A percentile compares a stretch with the other conserved stretches of the same genome.
Evolutionary conservation across 1,140 invertebrate genomes (phyloP).

Genomic region (Physella acuta): DNA sequence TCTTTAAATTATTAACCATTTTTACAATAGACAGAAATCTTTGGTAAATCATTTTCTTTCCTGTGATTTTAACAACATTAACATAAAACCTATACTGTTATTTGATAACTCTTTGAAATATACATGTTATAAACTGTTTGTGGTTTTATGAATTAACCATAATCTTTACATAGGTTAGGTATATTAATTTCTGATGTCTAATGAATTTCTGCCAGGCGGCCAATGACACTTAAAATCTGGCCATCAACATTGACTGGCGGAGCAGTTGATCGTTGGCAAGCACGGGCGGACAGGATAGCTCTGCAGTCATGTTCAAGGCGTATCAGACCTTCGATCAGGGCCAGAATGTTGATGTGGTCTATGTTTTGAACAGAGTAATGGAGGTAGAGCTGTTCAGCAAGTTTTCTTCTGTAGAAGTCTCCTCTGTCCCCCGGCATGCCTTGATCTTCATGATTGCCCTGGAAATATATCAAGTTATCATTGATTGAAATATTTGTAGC

Average conservation of each 20-base stretch:
- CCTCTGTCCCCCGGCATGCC: conserved; percentile 48
- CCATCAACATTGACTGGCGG: conserved; percentile 43
- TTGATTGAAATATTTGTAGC: neutral
- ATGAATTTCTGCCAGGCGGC: conserved; percentile 45
- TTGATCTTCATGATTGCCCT: conserved; percentile 46
- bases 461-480: conserved; percentile 3
- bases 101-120: no score
- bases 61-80: no score
- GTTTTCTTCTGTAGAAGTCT: conserved; percentile 50
- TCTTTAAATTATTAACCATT: no score
- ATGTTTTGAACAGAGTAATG: conserved; percentile 39
- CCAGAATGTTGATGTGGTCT: conserved; percentile 42
- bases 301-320: conserved; percentile 41
- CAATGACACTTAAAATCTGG: conserved; percentile 44
- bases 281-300: conserved; percentile 29
- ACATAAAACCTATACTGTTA: no score
- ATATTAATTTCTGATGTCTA: no score
- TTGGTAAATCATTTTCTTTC: no score
- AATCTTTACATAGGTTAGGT: no score
- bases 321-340: conserved; percentile 41
- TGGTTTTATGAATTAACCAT: no score
- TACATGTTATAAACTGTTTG: no score
- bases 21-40: no score
- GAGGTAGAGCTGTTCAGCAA: conserved; percentile 50
- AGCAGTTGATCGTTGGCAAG: conserved; percentile 28